These are phyloP conservation scores for Pollimyrus isidori DNA, from an alignment of 2,113 vertebrate genomes.

Conservation along the genomic window DNA sequence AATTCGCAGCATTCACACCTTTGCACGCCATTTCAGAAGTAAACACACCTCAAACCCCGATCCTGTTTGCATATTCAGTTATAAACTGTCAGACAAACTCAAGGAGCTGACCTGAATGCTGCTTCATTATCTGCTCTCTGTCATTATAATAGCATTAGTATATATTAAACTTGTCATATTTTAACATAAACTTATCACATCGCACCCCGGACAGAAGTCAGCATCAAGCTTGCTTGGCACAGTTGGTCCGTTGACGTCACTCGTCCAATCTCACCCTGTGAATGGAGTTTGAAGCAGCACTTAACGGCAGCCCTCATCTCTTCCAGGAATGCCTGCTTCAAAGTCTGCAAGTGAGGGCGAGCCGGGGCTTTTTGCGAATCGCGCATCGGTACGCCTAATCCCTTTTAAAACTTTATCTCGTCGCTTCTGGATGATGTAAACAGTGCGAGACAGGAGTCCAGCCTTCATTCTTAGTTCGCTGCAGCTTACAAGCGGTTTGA, in stretches of 20 bases:
- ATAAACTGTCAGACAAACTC: neutral
- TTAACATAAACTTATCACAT: neutral
- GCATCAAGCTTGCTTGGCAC: neutral
- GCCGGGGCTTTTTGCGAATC: neutral
- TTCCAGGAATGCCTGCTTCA: too few relatives aligned
- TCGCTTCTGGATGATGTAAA: constrained; percentile 7
- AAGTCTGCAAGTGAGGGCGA: too few relatives aligned
- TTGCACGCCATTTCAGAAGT: too few relatives aligned
- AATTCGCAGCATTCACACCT: neutral
- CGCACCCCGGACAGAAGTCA: neutral
- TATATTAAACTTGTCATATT: neutral
- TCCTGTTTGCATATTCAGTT: neutral
- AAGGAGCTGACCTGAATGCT: neutral
- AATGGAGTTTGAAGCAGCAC: neutral
- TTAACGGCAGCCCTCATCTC: neutral
- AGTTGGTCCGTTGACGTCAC: neutral
- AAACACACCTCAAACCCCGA: neutral
- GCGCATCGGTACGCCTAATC: neutral
- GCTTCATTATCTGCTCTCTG: neutral
- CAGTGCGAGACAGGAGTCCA: neutral
- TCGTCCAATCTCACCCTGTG: neutral
- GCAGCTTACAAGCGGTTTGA: neutral
- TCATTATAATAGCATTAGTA: neutral
- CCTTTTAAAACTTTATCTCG: neutral
- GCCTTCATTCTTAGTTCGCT: neutral